Base-by-base conservation (phyloP, 2,797 vertebrate genomes). In the Macrochelys suwanniensis region DNA sequence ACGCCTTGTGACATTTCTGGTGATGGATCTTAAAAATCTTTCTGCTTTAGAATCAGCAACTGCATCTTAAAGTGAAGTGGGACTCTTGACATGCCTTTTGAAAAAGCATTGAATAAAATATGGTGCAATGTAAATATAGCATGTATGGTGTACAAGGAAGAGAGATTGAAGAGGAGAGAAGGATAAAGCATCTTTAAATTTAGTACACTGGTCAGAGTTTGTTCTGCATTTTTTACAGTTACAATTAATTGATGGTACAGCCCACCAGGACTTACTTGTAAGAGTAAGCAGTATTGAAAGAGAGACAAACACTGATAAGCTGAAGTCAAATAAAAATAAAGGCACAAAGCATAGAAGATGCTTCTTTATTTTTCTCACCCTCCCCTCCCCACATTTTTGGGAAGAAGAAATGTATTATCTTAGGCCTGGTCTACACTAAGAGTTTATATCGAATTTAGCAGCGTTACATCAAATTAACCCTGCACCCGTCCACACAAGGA, bases 21-120 rank as follows among this genome's bases (percentile, higher is more conserved):
- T 96, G 95, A 92, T 90, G 92, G 85, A 84, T 89, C 90, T 82
- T 94, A 85, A 94, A 96, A 89, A 80, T 65, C 42, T 65, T 80
- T 89, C 50, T 9, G 4, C 61, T 85, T 82, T 54, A 37, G 80
- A 94, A 84, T 85, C 92, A 94, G 89, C 77, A 83, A 31, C 85
- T 93, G 53, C 82, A 84, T 45, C 91, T 87, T 79, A 16, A 80
- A 82, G 85, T 81, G 91, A 80, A 94, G 92, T 57, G 87, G 37
- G 95, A 78, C 51, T 84, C 71, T 23, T 65, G 87, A 90, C 83
- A 84, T 4, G 50, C 77, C 85, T 96, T 82, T 84, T 80, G 79
- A 94, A 74, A 74, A 74, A 74, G 42, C 61, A 45, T 1, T 68
- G 80, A 82, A 80, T 91, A 80, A 71, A 47, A 91, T 93, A 82